Base-by-base conservation (phyloP, 2,113 vertebrate genomes). In the Carollia perspicillata region DNA sequence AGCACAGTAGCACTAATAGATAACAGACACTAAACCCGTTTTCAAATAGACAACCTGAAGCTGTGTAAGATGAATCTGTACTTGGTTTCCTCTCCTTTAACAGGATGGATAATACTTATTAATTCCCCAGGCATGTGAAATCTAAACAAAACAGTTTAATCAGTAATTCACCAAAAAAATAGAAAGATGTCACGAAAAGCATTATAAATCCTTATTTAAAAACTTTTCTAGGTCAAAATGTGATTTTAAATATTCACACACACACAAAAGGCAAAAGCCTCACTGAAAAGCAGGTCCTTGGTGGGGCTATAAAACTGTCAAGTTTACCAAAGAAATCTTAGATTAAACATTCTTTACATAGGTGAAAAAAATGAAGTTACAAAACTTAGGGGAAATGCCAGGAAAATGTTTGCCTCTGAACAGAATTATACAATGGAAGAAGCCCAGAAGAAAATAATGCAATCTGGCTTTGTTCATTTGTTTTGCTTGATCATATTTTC, bases 161-260 rank as follows among this genome's bases (percentile, higher is more conserved):
- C 42, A 90, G 60, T 84, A 96, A 88, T 78, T 28, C 77, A 1
- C 23, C 22, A 58, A 26, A 60, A 60, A 60, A 60, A 58, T 55
- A 71, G 13, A 92, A 95, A 65, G 5, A 69, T 55, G 11, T 66
- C 42, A 65, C 51, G 51, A n/a, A 93, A 95, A 95, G 69, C 8
- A 90, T 16, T 55, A 28, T 75, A 58, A 90, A 81, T 49, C 1
- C 40, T 80, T 84, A 92, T 94, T 95, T 93, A 51, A 58, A 78
- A 90, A 12, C 3, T 78, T 75, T 93, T 71, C 83, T 93, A 83
- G 8, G 42, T 75, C 35, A 90, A 96, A 90, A 77, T 53, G 44
- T 78, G 78, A 84, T 51, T 72, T 96, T 85, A 87, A 94, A 88
- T 89, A 95, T 37, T 91, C 9, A 88, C 14, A 81, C 40, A 81